Evolutionary conservation across 2,888 invertebrate genomes (phyloP), one percentile per base, ranked within the genome.

Genomic region (Eilema griseolum): DNA sequence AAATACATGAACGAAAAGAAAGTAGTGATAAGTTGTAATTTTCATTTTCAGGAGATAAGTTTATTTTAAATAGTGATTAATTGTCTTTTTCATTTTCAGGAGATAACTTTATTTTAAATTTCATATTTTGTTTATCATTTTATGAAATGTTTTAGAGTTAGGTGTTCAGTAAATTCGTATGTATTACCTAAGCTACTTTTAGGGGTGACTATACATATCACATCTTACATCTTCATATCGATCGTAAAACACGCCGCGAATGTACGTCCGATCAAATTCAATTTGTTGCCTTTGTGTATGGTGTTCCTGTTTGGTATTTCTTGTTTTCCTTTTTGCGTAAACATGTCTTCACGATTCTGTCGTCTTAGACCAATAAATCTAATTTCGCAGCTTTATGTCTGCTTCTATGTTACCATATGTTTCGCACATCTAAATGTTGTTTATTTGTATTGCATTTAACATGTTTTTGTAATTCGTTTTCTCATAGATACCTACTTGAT

Each of bases 341-440:
- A 75, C 73, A 70, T 67, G 71, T 77, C 67, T 74, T 71, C 67
- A 65, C 65, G 41, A 77, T 77, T 74, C 64, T 28, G 75, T 75
- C 70, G 71, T 67, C 62, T 72, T 76, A 71, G 59, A 67, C 61
- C 72, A 75, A 82, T 84, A 84, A 83, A 86, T 85, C 79, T 82
- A 81, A 85, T 85, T 82, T 76, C 69, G 70, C 68, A 75, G 78
- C 73, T 81, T 82, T 80, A 73, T 80, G 74, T 80, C 83, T 77
- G 81, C 80, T 80, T 83, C 81, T 79, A 77, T 86, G 52, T 61
- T 60, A 60, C 33, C 5, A 5, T 37, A 23, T 37, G 37, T 61
- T 37, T 26, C 8, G 33, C 33, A 41, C 46, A n/a, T 12, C 8
- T 33, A 31, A 26, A 61, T 61, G n/a, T 37, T 37, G 0, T 61